Conservation (phyloP, 2,797 vertebrate genomes). For the Coendou prehensilis region DNA sequence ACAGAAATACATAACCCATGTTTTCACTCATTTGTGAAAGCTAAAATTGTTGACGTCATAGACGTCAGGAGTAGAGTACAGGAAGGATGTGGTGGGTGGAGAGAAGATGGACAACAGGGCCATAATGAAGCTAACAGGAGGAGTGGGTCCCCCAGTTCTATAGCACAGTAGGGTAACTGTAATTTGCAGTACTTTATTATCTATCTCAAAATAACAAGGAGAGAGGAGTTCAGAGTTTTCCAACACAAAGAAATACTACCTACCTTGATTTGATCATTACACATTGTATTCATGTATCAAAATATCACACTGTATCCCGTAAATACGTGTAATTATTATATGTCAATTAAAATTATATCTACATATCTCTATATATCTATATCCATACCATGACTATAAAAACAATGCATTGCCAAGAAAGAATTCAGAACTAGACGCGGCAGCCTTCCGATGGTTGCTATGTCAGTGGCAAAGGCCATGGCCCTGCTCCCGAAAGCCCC, state of each 20-base stretch:
- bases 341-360: neutral
- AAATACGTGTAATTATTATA: neutral
- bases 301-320: neutral
- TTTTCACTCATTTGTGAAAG: neutral
- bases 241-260: neutral
- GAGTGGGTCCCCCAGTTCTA: too few species aligned
- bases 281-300: neutral
- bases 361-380: neutral
- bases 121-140: too few species aligned
- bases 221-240: neutral
- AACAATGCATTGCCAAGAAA: neutral
- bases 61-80: neutral
- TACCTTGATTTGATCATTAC: neutral
- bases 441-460: neutral
- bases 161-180: too few species aligned
- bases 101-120: too few species aligned
- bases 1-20: neutral
- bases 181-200: neutral
- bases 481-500: neutral
- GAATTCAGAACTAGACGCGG: neutral
- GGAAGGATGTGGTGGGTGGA: too few species aligned
- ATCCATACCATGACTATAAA: neutral
- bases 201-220: neutral
- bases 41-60: neutral
- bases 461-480: neutral